These are phyloP conservation scores for Maniola jurtina DNA, from an alignment of 1,140 invertebrate species.

Conservation along the genomic window DNA sequence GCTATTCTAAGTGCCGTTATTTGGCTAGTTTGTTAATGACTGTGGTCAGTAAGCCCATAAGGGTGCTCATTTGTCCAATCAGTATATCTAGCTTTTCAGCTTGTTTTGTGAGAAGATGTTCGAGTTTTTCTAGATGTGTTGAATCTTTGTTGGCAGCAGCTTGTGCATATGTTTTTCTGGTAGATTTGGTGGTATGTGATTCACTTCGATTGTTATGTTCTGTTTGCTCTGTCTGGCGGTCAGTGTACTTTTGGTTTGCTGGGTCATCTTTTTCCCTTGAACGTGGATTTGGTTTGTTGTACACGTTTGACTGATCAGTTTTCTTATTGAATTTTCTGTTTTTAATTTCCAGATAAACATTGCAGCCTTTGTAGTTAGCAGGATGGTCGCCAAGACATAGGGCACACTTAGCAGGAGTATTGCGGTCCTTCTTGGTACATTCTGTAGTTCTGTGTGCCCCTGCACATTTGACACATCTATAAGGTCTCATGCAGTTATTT, in stretches of 20 bases:
- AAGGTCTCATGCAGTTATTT: constrained; percentile 1
- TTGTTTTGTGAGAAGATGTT: background rate
- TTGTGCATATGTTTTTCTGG: background rate
- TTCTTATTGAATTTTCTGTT: background rate
- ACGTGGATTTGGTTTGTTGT: too few relatives aligned
- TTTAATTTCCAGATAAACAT: background rate
- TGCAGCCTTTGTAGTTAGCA: background rate
- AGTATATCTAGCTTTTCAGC: background rate
- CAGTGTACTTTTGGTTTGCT: too few relatives aligned
- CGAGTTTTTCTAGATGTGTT: background rate
- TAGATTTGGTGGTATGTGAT: background rate
- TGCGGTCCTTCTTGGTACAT: background rate
- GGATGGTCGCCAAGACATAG: background rate
- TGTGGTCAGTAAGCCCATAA: constrained; percentile 33
- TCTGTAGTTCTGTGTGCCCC: background rate
- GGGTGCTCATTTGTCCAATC: background rate
- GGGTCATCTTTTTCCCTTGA: too few relatives aligned
- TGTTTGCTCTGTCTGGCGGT: too few relatives aligned
- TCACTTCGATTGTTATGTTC: background rate
- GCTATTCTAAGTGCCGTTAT: constrained; percentile 24
- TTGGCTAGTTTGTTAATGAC: constrained; percentile 31
- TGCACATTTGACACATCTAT: constrained; percentile 7
- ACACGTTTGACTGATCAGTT: background rate
- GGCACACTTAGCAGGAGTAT: background rate
- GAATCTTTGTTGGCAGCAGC: background rate